These are phyloP conservation scores for Chascanopsetta lugubris DNA, from an alignment of 2,113 vertebrate genomes.

Conservation along the genomic window DNA sequence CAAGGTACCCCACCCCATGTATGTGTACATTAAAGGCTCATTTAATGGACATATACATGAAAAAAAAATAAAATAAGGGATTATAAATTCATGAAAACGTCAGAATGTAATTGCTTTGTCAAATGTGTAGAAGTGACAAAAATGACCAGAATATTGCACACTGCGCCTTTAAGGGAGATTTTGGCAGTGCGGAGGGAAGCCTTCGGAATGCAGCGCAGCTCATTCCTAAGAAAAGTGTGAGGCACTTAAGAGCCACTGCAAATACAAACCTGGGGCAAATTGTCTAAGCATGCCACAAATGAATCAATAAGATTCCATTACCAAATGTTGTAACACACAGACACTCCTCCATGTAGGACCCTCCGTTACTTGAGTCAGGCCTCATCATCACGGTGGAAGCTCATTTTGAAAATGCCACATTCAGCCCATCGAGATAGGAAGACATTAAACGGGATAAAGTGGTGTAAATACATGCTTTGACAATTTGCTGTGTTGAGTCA, in stretches of 20 bases:
- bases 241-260: constrained; percentile 6
- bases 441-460: constrained; percentile 20
- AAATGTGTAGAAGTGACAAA: no score
- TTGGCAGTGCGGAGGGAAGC: constrained; percentile 1
- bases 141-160: no score
- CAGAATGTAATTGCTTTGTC: no score
- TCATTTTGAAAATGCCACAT: constrained; percentile 53
- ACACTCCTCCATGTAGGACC: constrained; percentile 15
- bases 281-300: constrained; percentile 6
- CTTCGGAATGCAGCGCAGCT: constrained; percentile 8
- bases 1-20: no score
- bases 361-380: constrained; percentile 34
- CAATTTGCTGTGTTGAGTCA: constrained; percentile 27
- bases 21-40: no score
- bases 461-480: constrained; percentile 28
- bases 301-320: constrained; percentile 40
- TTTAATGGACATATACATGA: no score
- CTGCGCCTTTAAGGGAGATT: constrained; percentile 3
- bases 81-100: no score
- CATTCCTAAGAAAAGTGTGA: constrained; percentile 13
- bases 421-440: constrained; percentile 51
- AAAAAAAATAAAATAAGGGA: no score
- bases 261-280: constrained; percentile 22
- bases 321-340: constrained; percentile 21
- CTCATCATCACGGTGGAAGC: constrained; percentile 46